Conservation (phyloP, 1,140 invertebrate species). For the Vanessa tameamea region DNA sequence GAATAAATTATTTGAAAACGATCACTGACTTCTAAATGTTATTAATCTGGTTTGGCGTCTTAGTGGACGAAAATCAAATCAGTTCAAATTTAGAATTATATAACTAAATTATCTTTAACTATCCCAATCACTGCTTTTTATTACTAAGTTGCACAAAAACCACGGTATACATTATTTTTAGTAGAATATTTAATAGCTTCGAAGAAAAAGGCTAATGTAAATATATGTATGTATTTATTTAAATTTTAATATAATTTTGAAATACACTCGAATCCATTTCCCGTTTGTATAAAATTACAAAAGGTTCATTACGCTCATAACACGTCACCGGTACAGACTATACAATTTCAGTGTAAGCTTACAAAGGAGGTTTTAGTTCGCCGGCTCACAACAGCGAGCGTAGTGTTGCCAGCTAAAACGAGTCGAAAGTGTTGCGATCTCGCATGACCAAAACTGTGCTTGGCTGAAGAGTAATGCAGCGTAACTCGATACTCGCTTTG, state of each 20-base stretch:
- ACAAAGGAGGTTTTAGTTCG: constrained; percentile 50
- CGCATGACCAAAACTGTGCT: constrained; percentile 59
- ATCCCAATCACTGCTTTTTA: no score
- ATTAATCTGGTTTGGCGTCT: no score
- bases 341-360: constrained; percentile 47
- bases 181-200: no score
- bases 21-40: no score
- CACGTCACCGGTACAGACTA: constrained; percentile 21
- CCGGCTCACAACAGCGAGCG: constrained; percentile 21
- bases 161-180: no score
- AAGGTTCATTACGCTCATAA: constrained; percentile 24
- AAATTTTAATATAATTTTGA: constrained; percentile 4
- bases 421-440: constrained; percentile 61
- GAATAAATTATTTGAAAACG: not conserved
- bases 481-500: constrained; percentile 65
- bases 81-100: no score
- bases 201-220: not conserved
- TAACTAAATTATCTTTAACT: not conserved
- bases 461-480: constrained; percentile 61
- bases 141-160: no score
- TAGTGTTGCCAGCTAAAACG: constrained; percentile 53
- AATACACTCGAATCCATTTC: constrained; percentile 9
- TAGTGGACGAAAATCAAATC: no score
- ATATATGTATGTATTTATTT: not conserved
- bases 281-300: constrained; percentile 19